Evolutionary conservation across 2,888 invertebrate genomes (phyloP).

Genomic region (Miltochrista miniata): DNA sequence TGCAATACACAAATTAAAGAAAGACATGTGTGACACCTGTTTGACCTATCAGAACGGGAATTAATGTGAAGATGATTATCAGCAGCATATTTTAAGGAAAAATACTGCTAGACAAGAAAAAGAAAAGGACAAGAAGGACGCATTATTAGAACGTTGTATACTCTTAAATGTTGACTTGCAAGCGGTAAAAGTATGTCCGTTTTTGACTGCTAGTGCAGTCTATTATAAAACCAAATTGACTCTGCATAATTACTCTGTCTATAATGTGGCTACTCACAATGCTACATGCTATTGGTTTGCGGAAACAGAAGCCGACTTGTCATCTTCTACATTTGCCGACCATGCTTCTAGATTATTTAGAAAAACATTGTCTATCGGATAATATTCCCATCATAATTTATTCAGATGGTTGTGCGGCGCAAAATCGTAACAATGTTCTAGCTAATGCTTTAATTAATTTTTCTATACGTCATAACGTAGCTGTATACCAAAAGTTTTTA

Average conservation of each 20-base stretch:
- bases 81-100: slow-evolving; percentile 6
- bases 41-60: slow-evolving; percentile 4
- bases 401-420: no score
- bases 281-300: no score
- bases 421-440: no score
- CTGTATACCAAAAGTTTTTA: no score
- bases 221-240: slow-evolving; percentile 33
- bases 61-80: slow-evolving; percentile 1
- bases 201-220: slow-evolving; percentile 11
- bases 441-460: no score
- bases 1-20: slow-evolving; percentile 29
- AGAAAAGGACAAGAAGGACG: slow-evolving; percentile 22
- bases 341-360: no score
- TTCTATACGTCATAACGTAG: no score
- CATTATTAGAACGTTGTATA: slow-evolving; percentile 18
- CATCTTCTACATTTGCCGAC: no score
- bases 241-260: slow-evolving; percentile 36
- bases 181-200: slow-evolving; percentile 32
- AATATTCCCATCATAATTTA: no score
- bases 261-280: no score
- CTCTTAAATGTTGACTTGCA: slow-evolving; percentile 33
- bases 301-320: no score
- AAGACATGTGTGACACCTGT: slow-evolving; percentile 33
- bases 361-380: no score
- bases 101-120: slow-evolving; percentile 32